phyloP scores from a whole-genome alignment of 1,140 invertebrate genomes.

The Bombyx mandarina region DNA sequence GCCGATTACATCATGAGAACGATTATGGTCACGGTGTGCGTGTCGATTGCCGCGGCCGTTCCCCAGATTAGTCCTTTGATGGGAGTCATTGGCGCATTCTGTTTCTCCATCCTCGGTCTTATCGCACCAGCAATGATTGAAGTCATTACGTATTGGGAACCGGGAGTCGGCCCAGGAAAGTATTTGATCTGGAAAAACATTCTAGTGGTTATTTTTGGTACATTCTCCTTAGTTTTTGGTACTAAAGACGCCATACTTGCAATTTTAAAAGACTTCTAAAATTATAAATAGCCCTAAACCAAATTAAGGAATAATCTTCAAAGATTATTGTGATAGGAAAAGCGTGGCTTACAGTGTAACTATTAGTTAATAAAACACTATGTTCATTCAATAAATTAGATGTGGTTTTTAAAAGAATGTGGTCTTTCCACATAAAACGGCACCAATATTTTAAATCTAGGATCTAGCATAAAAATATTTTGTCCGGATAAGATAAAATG shows the following conservation, averaged over 20 bases:
- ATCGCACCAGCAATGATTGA: constrained; percentile 93
- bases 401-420: too few species aligned
- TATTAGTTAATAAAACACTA: too few species aligned
- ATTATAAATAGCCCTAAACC: neutral
- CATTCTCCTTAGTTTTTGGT: constrained; percentile 85
- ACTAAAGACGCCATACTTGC: constrained; percentile 81
- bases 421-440: too few species aligned
- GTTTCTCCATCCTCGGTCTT: constrained; percentile 93
- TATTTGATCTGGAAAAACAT: constrained; percentile 86
- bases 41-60: constrained; percentile 86
- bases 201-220: constrained; percentile 79
- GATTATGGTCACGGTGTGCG: constrained; percentile 75
- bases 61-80: constrained; percentile 93
- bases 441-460: too few species aligned
- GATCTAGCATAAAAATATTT: too few species aligned
- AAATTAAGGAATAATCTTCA: neutral
- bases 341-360: too few species aligned
- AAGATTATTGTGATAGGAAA: constrained; percentile 1
- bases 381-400: too few species aligned
- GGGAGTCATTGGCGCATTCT: constrained; percentile 93
- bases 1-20: constrained; percentile 85
- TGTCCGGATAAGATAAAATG: too few species aligned
- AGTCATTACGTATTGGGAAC: constrained; percentile 83
- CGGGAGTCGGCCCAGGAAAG: constrained; percentile 78
- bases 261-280: constrained; percentile 65